Percentiles rank a stretch among this genome's conserved stretches.
Evolutionary conservation across 2,888 invertebrate genomes (phyloP).

Genomic region (Hyposoter dolosus): DNA sequence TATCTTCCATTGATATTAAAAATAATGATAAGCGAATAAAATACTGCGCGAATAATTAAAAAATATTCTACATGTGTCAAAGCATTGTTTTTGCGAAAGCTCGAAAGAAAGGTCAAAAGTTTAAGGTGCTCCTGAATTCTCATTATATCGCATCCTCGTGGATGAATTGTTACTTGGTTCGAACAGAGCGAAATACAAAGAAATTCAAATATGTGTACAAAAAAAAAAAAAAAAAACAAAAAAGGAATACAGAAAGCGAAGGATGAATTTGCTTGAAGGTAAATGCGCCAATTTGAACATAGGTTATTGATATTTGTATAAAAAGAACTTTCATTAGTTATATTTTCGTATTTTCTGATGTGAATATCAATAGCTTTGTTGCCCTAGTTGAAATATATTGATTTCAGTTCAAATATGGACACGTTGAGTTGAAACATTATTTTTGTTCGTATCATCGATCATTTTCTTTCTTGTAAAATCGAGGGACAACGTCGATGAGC

Average conservation of each 20-base stretch:
- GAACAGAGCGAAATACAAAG: constrained; percentile 51
- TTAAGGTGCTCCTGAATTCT: constrained; percentile 66
- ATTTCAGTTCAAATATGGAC: constrained; percentile 33
- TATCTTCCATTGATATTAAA: constrained; percentile 60
- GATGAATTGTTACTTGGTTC: constrained; percentile 64
- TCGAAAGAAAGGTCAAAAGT: constrained; percentile 36
- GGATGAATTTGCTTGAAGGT: constrained; percentile 64
- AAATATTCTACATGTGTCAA: constrained; percentile 63
- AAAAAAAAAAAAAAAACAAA: constrained; percentile 55
- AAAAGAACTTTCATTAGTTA: constrained; percentile 70
- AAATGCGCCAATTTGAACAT: constrained; percentile 64
- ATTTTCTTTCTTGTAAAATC: constrained; percentile 23
- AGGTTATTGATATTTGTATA: constrained; percentile 70
- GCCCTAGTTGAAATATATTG: constrained; percentile 31
- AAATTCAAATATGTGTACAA: constrained; percentile 54
- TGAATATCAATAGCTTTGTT: constrained; percentile 64
- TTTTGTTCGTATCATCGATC: constrained; percentile 21
- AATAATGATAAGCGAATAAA: constrained; percentile 35
- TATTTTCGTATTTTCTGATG: constrained; percentile 71
- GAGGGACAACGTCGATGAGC: constrained; percentile 33
- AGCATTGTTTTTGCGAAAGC: constrained; percentile 48
- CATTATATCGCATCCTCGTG: constrained; percentile 56
- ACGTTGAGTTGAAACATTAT: constrained; percentile 22
- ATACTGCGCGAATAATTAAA: constrained; percentile 58
- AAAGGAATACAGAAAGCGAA: constrained; percentile 27